A percentile compares a stretch with the other conserved stretches of the same genome.
Evolutionary conservation across 53 echinoderm and acorn worm genomes (phyloP).

Genomic region (Pentamera pediparva): DNA sequence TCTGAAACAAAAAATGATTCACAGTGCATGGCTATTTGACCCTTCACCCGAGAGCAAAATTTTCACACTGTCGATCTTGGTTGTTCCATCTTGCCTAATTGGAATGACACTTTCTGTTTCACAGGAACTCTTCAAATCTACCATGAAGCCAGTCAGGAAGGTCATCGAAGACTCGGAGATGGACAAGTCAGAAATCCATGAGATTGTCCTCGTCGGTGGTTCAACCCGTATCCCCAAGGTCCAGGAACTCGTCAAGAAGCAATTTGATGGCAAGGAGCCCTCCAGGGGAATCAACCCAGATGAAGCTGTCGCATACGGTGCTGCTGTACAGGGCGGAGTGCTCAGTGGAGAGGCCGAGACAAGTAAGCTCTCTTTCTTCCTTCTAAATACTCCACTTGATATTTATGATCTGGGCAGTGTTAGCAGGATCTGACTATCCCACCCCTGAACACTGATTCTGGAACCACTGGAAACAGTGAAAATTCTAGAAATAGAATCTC

Average conservation of each 20-base stretch:
- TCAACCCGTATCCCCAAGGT: slow-evolving; percentile 98
- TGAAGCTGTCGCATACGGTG: slow-evolving; percentile 97
- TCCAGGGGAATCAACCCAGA: slow-evolving; percentile 99
- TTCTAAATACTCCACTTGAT: too few species aligned
- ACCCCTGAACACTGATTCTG: too few species aligned
- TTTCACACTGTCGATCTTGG: too few species aligned
- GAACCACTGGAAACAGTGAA: too few species aligned
- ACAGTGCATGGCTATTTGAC: too few species aligned
- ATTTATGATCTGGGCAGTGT: too few species aligned
- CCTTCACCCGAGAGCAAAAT: too few species aligned
- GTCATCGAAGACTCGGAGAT: slow-evolving; percentile 82
- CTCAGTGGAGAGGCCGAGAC: slow-evolving; percentile 92
- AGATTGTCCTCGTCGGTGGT: slow-evolving; percentile 96
- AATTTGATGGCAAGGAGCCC: slow-evolving; percentile 85
- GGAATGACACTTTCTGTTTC: too few species aligned
- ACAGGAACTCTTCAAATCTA: slow-evolving; percentile 90
- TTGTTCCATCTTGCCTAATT: too few species aligned
- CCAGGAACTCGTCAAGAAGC: slow-evolving; percentile 76
- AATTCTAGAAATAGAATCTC: too few species aligned
- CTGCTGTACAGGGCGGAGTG: slow-evolving; percentile 94
- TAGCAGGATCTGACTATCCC: too few species aligned
- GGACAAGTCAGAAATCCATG: slow-evolving; percentile 69
- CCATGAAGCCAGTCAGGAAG: slow-evolving; percentile 76
- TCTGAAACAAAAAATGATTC: too few species aligned
- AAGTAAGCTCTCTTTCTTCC: slow-evolving; percentile 44